Base-by-base conservation (phyloP, 2,797 vertebrate species). In the Anguilla pacifica region DNA sequence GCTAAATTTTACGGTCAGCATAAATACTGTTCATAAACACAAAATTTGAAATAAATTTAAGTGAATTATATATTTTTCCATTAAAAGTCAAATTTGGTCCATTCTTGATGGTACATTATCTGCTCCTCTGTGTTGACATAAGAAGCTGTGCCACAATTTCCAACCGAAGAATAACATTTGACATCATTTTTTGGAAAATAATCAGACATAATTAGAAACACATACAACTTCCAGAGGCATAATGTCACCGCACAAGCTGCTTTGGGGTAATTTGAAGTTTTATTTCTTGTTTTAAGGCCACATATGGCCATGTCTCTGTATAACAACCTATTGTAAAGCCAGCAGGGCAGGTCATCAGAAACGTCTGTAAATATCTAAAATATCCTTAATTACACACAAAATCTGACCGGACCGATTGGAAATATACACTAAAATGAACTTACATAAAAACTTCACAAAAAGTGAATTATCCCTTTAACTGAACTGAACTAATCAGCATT, bases 21-120 rank as follows among this genome's bases (percentile, higher is more conserved):
- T 3, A 22, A 64, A 64, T 70, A 70, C 64, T n/a, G 64, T n/a
- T 70, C 6, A 10, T 67, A n/a, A 70, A n/a, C 10, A 9, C n/a
- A 70, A 70, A 70, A 70, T 70, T 28, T n/a, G 25, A n/a, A 70
- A 70, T 70, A 70, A 70, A 70, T n/a, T 70, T 15, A 70, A 70
- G 64, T 28, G 6, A 9, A 28, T 67, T 64, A 64, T 6, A 22
- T 64, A 22, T 64, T 22, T 64, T 53, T 53, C 51, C 11, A 53
- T 9, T 53, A 46, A 46, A 46, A 46, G 43, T 46, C 43, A 46
- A 46, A 46, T 6, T 46, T 46, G 43, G 43, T 46, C 43, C 43
- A 46, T 46, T 43, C 43, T 43, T 46, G 43, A 46, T 64, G 59
- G 17, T 64, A 64, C 59, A 64, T 64, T 22, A 64, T 70, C n/a